Conservation (phyloP, 1,140 invertebrate species). For the Drosophila insularis region DNA sequence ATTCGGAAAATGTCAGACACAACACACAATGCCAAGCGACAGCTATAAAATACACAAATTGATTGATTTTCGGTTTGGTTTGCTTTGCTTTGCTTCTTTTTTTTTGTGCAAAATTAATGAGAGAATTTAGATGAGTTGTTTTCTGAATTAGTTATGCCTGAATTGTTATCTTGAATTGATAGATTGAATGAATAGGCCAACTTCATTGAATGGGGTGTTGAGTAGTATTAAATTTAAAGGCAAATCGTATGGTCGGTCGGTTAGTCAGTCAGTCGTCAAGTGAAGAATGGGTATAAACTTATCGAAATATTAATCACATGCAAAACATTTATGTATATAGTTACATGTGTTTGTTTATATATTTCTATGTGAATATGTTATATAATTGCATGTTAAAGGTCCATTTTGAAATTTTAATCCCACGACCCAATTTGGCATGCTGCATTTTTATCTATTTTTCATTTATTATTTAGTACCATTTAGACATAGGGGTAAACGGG, state of each 20-base stretch:
- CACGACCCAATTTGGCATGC: conserved; percentile 17
- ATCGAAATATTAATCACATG: not conserved
- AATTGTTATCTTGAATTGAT: conserved; percentile 38
- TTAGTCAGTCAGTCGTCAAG: not conserved
- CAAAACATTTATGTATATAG: not conserved
- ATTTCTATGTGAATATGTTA: conserved; percentile 15
- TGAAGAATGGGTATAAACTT: not conserved
- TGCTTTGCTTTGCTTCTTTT: conserved; percentile 18
- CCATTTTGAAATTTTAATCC: conserved; percentile 56
- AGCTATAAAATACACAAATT: conserved; percentile 55
- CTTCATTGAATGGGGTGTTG: not conserved
- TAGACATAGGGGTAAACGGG: not conserved
- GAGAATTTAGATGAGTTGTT: conserved; percentile 14
- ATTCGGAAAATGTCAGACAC: conserved; percentile 60
- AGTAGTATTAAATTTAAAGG: conserved; percentile 9
- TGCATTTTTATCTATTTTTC: conserved; percentile 16
- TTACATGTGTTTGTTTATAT: not conserved
- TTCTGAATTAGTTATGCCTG: conserved; percentile 38
- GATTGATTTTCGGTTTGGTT: conserved; percentile 58
- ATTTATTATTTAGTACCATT: not conserved
- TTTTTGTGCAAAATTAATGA: conserved; percentile 53
- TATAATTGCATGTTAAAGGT: conserved; percentile 41
- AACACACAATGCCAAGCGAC: conserved; percentile 22
- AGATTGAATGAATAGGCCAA: conserved; percentile 26
- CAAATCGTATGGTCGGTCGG: not conserved